Percentiles rank a stretch among this genome's conserved stretches.
Conservation (phyloP, 1,140 invertebrate species). For the Phymastichus coffea region DNA sequence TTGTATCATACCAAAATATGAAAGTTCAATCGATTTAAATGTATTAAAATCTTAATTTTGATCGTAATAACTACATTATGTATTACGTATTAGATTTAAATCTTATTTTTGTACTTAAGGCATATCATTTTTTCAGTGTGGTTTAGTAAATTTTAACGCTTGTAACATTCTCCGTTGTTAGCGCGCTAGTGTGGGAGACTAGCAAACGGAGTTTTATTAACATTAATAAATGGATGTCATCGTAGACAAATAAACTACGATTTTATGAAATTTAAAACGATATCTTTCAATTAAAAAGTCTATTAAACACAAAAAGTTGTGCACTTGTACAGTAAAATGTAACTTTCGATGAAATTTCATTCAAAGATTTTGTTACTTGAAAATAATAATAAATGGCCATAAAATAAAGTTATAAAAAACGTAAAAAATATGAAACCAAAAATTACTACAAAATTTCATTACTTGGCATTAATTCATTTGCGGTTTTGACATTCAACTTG, state of each 20-base stretch:
- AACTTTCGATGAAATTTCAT: not conserved
- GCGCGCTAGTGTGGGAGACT: conserved; percentile 11
- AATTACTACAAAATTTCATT: too few relatives aligned
- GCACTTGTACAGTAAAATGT: not conserved
- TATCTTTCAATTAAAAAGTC: not conserved
- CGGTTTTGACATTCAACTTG: not conserved
- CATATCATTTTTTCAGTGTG: conserved; percentile 21
- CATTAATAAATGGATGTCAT: conserved; percentile 21
- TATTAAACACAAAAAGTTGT: conserved; percentile 9
- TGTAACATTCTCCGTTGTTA: conserved; percentile 8
- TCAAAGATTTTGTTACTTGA: not conserved
- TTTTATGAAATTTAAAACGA: not conserved
- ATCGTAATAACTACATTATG: conserved; percentile 11
- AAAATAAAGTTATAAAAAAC: conserved; percentile 18
- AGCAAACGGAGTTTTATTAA: conserved; percentile 19
- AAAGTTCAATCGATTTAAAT: not conserved
- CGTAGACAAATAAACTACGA: conserved; percentile 7
- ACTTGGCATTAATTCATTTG: too few relatives aligned
- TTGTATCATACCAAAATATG: conserved; percentile 12
- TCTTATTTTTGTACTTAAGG: conserved; percentile 31
- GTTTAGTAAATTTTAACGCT: conserved; percentile 19
- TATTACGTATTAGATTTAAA: conserved; percentile 24
- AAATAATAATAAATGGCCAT: not conserved
- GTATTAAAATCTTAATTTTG: conserved; percentile 12
- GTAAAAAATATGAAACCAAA: conserved; percentile 10